Evolutionary conservation across 1,140 invertebrate genomes (phyloP), one percentile per base, ranked within the genome.

Genomic region (Lasioglossum albipes): DNA sequence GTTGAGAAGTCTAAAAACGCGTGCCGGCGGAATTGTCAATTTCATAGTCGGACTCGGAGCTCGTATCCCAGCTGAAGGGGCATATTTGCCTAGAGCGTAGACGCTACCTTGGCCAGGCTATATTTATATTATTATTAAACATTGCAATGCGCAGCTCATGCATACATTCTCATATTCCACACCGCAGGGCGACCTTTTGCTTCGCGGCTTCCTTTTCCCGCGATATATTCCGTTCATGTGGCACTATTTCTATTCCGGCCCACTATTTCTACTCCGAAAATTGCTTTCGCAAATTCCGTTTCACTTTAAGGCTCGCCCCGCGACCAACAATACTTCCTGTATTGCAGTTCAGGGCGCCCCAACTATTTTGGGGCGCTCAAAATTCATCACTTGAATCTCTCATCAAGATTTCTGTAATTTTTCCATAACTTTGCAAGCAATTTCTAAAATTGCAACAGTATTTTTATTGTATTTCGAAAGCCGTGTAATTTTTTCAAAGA

Each of bases 121-220:
- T 90, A 90, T 91, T 90, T 90, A 90, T 90, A 90, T 90, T 91
- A 90, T 90, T 90, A 90, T 91, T 90, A 90, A 91, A 91, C 90
- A 90, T 90, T 88, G 88, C 88, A 85, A 87, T 83, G 89, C 83
- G 31, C 82, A 62, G 82, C 83, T 91, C 88, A 88, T 87, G 90
- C 89, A 90, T 91, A 90, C 86, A 85, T 90, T 91, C 86, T 85
- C 81, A 84, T 89, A 90, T 88, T 87, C 87, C 65, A 81, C 87
- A 87, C 68, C 80, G 77, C 85, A 79, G 42, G 57, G 59, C 59
- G 27, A 45, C 49, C 49, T 74, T 59, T 64, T 31, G 59, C 54
- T 42, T 74, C 71, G 75, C 27, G 41, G 72, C 59, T 20, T 49
- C 64, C 64, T 54, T 82, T 66, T 45, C 67, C 27, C 68, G 59